These are phyloP conservation scores for Chloropsis cyanopogon DNA, from an alignment of 2,113 vertebrate genomes.

Conservation along the genomic window DNA sequence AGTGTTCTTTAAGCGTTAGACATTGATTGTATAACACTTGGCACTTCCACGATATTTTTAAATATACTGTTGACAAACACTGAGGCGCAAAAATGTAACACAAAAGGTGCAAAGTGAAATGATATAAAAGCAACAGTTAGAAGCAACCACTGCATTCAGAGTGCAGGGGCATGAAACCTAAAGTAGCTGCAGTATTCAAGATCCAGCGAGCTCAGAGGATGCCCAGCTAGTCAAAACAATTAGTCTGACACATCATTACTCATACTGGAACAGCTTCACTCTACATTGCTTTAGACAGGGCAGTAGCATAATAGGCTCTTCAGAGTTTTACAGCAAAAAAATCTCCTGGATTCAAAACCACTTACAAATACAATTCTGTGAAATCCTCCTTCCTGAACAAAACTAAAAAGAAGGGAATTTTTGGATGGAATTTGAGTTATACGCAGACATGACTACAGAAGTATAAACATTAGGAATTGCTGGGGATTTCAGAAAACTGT, in stretches of 20 bases:
- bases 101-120: neutral
- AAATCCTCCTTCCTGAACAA: neutral
- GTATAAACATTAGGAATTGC: neutral
- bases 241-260: constrained; percentile 54
- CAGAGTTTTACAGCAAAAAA: neutral
- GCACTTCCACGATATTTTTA: neutral
- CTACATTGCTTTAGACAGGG: neutral
- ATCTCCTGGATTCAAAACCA: neutral
- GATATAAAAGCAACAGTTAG: neutral
- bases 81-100: neutral
- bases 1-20: constrained; percentile 11
- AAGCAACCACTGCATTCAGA: neutral
- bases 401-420: neutral
- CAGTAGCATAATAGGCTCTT: constrained; percentile 16
- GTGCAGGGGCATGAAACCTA: neutral
- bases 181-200: neutral
- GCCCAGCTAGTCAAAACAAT: constrained; percentile 51
- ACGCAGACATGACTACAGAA: neutral
- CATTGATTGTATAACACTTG: constrained; percentile 6
- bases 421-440: neutral
- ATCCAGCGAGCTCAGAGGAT: constrained; percentile 41
- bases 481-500: neutral
- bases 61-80: constrained; percentile 53
- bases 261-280: constrained; percentile 30
- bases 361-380: neutral